Evolutionary conservation across 2,113 vertebrate species (phyloP), one percentile per base, ranked within the genome.

Genomic region (Corythornis cristatus): DNA sequence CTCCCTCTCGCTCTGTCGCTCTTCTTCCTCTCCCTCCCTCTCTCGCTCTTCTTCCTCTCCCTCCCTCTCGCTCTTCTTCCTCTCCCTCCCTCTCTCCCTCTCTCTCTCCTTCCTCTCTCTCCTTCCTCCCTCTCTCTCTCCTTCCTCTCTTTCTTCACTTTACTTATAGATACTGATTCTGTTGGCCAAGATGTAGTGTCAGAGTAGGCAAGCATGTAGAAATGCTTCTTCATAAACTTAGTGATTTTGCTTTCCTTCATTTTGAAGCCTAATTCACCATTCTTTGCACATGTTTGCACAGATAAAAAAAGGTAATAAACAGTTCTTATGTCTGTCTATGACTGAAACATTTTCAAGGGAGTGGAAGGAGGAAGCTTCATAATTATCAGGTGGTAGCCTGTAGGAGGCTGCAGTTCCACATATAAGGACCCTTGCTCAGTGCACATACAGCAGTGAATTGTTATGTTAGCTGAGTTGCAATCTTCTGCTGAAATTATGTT

Each of bases 391-490:
- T 62, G 51, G 16, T 18, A 57, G 35, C 54, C 14, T 46, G 78
- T 75, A 65, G 66, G 53, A 78, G 78, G 61, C 78, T 89, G 77
- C 40, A 48, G 65, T 81, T 83, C 35, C 68, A 81, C 70, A 56
- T 54, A 46, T 1, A 26, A 0, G 8, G 40, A 11, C 25, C 60
- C 26, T 10, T 37, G 70, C 17, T 13, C 40, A 48, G 23, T 10
- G 28, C 23, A 4, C 2, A 2, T 25, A 6, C 15, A 37, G 84
- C 50, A 46, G 21, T 26, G 79, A 62, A 5, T 46, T 33, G 81
- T 26, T 88, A 67, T 31, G 46, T 67, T 79, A 74, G 3, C 62
- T 29, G 5, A 76, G 33, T 33, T 60, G n/a, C 56, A 40, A 1
- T 3, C 1, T 82, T 88, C 19, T 62, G 11, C 64, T 81, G 83